Evolutionary conservation across 2,888 invertebrate species (phyloP).

Genomic region (Pherbina coryleti): DNA sequence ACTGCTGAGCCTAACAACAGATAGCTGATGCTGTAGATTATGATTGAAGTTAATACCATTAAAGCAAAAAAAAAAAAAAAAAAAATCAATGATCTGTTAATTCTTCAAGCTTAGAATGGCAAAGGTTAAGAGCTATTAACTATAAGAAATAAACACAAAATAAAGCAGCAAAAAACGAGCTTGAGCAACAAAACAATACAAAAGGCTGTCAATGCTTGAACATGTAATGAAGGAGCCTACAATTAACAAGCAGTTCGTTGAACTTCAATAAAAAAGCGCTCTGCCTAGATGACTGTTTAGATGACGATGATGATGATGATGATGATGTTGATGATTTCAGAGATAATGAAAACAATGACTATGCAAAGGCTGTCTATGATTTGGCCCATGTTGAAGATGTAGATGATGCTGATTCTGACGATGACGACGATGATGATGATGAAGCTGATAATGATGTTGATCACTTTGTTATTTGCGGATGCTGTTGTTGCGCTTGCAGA

Average conservation of each 20-base stretch:
- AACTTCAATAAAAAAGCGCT: conserved; percentile 8
- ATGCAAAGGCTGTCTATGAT: not conserved
- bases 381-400: not conserved
- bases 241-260: conserved; percentile 33
- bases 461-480: not conserved
- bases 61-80: not conserved
- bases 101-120: not conserved
- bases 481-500: not conserved
- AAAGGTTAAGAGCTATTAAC: not conserved
- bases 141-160: not conserved
- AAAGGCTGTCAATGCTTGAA: not conserved
- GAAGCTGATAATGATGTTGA: not conserved
- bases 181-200: not conserved
- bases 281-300: not conserved
- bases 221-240: not conserved
- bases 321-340: not conserved
- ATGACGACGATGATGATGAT: not conserved
- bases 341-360: not conserved
- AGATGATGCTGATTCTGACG: not conserved
- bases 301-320: not conserved
- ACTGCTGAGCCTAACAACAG: too few relatives aligned
- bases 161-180: not conserved
- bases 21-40: too few relatives aligned
- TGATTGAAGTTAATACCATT: too few relatives aligned
- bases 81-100: too few relatives aligned